Conservation (phyloP, 2,113 vertebrate species). For the Azemiops feae region DNA sequence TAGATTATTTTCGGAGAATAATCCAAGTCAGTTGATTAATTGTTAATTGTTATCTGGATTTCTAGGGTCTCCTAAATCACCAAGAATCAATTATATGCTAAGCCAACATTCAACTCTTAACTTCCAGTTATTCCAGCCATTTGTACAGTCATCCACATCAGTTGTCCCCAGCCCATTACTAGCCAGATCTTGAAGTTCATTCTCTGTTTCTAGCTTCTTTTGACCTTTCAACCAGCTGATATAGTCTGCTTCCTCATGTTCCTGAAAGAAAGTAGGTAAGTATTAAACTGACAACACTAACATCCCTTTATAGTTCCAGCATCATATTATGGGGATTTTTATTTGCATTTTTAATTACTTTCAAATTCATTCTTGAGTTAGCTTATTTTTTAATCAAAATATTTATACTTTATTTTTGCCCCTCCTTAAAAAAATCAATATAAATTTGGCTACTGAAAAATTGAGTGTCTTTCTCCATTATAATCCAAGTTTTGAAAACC, state of each 20-base stretch:
- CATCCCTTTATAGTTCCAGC: background rate
- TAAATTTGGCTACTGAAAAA: background rate
- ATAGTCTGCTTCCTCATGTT: slow-evolving; percentile 80
- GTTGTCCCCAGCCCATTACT: slow-evolving; percentile 9
- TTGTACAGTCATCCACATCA: background rate
- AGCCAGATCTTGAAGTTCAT: slow-evolving; percentile 82
- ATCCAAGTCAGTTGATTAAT: background rate
- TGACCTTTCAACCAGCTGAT: slow-evolving; percentile 88
- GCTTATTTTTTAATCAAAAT: background rate
- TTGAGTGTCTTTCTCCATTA: background rate
- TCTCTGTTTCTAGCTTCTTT: slow-evolving; percentile 59
- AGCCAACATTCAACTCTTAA: background rate
- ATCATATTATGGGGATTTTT: background rate
- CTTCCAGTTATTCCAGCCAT: background rate
- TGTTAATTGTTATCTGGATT: no score
- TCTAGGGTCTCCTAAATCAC: background rate
- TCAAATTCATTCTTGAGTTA: background rate
- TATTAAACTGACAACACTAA: background rate
- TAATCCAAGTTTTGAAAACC: background rate
- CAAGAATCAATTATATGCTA: background rate
- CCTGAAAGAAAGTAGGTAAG: slow-evolving; percentile 60
- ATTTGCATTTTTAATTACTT: background rate
- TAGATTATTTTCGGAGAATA: background rate
- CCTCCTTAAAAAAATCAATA: background rate
- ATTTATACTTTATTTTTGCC: background rate